Evolutionary conservation across 1,140 invertebrate species (phyloP), one percentile per base, ranked within the genome.

Genomic region (Nixonia krombeini): DNA sequence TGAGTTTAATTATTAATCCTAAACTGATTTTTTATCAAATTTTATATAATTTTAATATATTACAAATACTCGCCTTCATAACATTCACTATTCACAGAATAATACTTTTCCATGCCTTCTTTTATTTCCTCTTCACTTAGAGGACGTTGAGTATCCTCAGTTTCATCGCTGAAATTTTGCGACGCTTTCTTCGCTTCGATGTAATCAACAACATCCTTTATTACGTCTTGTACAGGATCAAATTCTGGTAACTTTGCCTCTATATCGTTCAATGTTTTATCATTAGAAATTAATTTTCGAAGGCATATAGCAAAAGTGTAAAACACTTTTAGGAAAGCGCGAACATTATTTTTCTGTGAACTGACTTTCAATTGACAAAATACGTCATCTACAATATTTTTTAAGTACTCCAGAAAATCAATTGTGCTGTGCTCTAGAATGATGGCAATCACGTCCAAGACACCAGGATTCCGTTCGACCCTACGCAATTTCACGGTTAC

Each of bases 351-450:
- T 56, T 88, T 80, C 64, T 88, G 86, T 62, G 86, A 87, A 66
- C 80, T 84, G 52, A 86, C 86, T 69, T 85, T 87, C 63, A 89
- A 87, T 76, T 90, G 88, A 1, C 86, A 63, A 40, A 91, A 78
- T 57, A 91, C 88, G 71, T 91, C 88, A 57, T 88, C 83, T 1
- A 91, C 85, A 50, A 91, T 89, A 23, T 88, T 85, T 64, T 88
- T 87, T 4, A 91, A 74, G 57, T 87, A 88, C 4, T 88, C 85
- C 21, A 91, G 74, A 49, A 90, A 87, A 37, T 86, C 85, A 1
- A 87, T 76, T 38, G 86, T 86, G 49, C 89, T 89, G 73, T 91
- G 88, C 50, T 87, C 87, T 83, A 91, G 89, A 2, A 92, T 87
- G 12, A 91, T 86, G 2, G 83, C 84, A 9, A 92, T 74, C 23